A percentile compares a stretch with the other conserved stretches of the same genome.
Evolutionary conservation across 2,888 invertebrate genomes (phyloP).

Genomic region (Hyposoter didymator): DNA sequence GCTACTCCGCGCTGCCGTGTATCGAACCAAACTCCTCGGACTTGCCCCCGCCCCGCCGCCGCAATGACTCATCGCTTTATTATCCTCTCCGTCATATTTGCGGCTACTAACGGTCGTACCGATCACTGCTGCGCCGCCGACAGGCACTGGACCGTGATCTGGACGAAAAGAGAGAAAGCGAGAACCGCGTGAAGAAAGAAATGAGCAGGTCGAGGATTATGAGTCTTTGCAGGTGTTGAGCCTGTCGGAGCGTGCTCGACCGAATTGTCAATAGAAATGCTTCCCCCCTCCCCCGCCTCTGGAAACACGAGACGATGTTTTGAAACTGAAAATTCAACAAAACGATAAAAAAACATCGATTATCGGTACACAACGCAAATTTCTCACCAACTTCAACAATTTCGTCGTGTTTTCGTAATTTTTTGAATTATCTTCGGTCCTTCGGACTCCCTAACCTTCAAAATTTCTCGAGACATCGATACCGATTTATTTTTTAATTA

Average conservation of each 20-base stretch:
- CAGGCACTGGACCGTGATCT: slow-evolving; percentile 36
- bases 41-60: too few species aligned
- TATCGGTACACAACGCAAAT: neutral
- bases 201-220: slow-evolving; percentile 20
- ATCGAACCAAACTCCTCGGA: slow-evolving; percentile 22
- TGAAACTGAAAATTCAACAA: neutral
- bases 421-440: neutral
- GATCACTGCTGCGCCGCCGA: slow-evolving; percentile 25
- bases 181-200: neutral
- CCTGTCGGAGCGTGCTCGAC: slow-evolving; percentile 37
- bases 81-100: slow-evolving; percentile 74
- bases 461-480: neutral
- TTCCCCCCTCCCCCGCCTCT: too few species aligned
- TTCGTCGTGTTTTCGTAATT: neutral
- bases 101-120: slow-evolving; percentile 61
- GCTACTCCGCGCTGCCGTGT: neutral
- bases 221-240: slow-evolving; percentile 50
- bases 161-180: neutral
- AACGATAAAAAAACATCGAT: neutral
- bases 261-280: slow-evolving; percentile 39
- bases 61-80: slow-evolving; percentile 78
- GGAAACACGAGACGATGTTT: too few species aligned
- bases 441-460: neutral
- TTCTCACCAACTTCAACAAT: neutral
- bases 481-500: too few species aligned